Evolutionary conservation across 1,140 invertebrate species (phyloP).

Genomic region (Episyrphus balteatus): DNA sequence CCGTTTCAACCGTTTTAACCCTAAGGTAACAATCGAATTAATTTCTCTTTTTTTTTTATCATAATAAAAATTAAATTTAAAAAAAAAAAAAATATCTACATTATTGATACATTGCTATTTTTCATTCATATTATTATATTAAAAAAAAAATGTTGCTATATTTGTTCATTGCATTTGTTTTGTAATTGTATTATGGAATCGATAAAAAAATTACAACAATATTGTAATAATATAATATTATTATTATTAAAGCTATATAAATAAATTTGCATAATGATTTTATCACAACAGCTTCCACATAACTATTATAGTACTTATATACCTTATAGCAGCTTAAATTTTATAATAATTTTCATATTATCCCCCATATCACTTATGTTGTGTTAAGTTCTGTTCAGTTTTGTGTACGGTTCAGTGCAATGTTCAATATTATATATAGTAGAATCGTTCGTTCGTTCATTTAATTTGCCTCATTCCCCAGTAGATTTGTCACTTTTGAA

Average conservation of each 20-base stretch:
- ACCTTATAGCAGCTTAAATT: too few relatives aligned
- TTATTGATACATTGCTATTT: neutral
- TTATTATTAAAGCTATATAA: slow-evolving; percentile 1
- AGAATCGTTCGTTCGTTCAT: neutral
- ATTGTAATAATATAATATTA: neutral
- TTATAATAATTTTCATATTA: too few relatives aligned
- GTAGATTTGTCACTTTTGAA: neutral
- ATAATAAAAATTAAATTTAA: slow-evolving; percentile 2
- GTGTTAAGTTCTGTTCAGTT: too few relatives aligned
- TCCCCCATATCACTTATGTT: too few relatives aligned
- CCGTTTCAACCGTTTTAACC: slow-evolving; percentile 78
- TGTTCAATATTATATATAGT: neutral
- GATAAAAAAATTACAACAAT: too few relatives aligned
- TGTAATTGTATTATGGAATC: too few relatives aligned
- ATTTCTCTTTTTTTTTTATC: too few relatives aligned
- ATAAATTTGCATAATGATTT: neutral
- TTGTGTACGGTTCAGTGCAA: neutral
- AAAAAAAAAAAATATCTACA: slow-evolving; percentile 13
- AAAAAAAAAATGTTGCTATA: too few relatives aligned
- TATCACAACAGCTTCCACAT: neutral
- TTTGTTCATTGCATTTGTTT: too few relatives aligned
- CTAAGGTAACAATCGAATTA: slow-evolving; percentile 60
- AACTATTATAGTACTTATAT: neutral
- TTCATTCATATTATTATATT: neutral
- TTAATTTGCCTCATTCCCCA: neutral